Conservation (phyloP, 2,797 vertebrate species). For the Dryobates pubescens region DNA sequence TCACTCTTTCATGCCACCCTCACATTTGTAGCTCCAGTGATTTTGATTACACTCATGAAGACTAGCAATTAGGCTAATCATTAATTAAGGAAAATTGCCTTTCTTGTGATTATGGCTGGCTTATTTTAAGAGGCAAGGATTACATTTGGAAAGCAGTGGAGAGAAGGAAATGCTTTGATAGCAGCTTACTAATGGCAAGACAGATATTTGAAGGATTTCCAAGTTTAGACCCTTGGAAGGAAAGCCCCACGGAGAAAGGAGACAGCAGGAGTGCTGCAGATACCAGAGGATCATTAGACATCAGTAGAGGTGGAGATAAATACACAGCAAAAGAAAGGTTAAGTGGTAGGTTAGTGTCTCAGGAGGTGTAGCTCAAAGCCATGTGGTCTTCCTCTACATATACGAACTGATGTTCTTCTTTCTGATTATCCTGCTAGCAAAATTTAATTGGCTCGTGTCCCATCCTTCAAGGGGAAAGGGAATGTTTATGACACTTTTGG, state of each 20-base stretch:
- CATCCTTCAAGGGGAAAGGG: not conserved
- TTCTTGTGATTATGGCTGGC: not conserved
- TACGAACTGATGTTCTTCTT: not conserved
- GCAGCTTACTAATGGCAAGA: not conserved
- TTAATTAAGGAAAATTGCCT: not conserved
- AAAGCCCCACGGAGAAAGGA: not conserved
- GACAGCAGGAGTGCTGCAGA: not conserved
- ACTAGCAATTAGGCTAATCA: not conserved
- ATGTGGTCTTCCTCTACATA: not conserved
- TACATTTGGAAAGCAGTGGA: not conserved
- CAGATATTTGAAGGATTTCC: not conserved
- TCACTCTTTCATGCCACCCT: not conserved
- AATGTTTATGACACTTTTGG: not conserved
- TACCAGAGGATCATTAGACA: not conserved
- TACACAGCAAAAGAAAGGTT: not conserved
- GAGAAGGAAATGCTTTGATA: not conserved
- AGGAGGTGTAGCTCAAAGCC: not conserved
- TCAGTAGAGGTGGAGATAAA: not conserved
- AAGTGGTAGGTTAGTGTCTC: not conserved
- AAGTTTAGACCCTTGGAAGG: not conserved
- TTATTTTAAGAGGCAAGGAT: not conserved
- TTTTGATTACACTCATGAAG: not conserved
- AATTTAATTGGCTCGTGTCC: not conserved
- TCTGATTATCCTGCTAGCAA: not conserved
- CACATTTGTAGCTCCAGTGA: not conserved